Percentiles rank a stretch among this genome's conserved stretches.
Conservation (phyloP, 37 sponge, comb jelly and placozoan genomes). For the Petrosia ficiformis region DNA sequence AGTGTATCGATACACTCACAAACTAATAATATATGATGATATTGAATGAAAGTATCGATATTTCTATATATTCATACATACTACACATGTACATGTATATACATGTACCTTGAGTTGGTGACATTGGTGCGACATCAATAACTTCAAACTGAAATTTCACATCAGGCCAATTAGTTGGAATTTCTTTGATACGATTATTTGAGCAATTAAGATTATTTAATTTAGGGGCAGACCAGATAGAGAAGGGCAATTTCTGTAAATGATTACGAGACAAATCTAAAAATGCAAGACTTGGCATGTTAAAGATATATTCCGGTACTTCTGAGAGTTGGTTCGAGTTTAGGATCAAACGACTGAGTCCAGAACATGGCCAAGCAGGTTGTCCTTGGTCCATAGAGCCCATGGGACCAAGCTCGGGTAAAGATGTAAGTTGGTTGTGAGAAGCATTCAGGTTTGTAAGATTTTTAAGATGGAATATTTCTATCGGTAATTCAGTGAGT, state of each 20-base stretch:
- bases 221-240: conserved; percentile 76
- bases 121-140: background rate
- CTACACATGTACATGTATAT: background rate
- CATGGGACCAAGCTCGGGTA: conserved; percentile 29
- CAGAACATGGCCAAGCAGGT: conserved; percentile 35
- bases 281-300: conserved; percentile 40
- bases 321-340: conserved; percentile 21
- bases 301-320: conserved; percentile 64
- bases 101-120: background rate
- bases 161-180: conserved; percentile 58
- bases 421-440: conserved; percentile 28
- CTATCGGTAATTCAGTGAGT: conserved; percentile 33
- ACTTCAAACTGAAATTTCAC: conserved; percentile 2
- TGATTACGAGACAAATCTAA: conserved; percentile 62
- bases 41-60: too few species aligned
- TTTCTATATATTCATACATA: background rate
- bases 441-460: conserved; percentile 38
- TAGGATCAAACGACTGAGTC: conserved; percentile 27
- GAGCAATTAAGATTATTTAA: conserved; percentile 47
- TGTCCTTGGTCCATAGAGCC: background rate
- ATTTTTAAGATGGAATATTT: conserved; percentile 63
- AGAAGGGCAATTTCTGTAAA: conserved; percentile 37
- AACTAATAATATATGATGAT: too few species aligned
- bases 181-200: conserved; percentile 37
- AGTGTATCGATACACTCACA: too few species aligned